Evolutionary conservation across 2,113 vertebrate genomes (phyloP).

Genomic region (Actenoides hombroni): DNA sequence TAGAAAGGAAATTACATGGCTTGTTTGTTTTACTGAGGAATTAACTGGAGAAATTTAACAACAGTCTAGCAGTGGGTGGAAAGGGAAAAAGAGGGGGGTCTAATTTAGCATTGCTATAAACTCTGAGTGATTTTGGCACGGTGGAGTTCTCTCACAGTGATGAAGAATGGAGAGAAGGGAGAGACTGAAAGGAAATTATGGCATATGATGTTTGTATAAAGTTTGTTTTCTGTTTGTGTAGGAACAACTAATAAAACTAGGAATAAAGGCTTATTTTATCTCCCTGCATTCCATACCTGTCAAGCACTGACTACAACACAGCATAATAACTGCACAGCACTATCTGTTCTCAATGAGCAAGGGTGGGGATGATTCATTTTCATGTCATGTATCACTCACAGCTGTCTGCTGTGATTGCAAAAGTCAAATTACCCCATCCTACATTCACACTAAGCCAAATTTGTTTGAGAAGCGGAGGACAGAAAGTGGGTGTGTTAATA

Average conservation of each 20-base stretch:
- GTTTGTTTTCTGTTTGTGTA: neutral
- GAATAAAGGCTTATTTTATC: neutral
- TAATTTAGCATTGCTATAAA: neutral
- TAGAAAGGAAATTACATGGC: neutral
- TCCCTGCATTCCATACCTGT: neutral
- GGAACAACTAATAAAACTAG: neutral
- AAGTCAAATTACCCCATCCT: conserved; percentile 46
- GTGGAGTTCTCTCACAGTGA: neutral
- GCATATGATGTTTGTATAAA: neutral
- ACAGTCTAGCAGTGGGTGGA: neutral
- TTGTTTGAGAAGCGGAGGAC: conserved; percentile 8
- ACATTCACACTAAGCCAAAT: conserved; percentile 41
- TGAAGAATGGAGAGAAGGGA: neutral
- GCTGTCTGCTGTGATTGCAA: conserved; percentile 51
- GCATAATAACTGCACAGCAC: neutral
- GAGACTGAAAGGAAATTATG: neutral
- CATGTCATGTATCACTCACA: conserved; percentile 39
- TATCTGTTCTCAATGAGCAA: neutral
- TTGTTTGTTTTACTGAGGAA: neutral
- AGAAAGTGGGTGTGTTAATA: conserved; percentile 49
- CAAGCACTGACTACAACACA: neutral
- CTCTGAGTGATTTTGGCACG: neutral
- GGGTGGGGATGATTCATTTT: conserved; percentile 36
- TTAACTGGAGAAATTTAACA: neutral
- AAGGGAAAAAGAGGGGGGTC: neutral